phyloP scores from a whole-genome alignment of 2,888 invertebrate species.

The Phlogophora meticulosa region DNA sequence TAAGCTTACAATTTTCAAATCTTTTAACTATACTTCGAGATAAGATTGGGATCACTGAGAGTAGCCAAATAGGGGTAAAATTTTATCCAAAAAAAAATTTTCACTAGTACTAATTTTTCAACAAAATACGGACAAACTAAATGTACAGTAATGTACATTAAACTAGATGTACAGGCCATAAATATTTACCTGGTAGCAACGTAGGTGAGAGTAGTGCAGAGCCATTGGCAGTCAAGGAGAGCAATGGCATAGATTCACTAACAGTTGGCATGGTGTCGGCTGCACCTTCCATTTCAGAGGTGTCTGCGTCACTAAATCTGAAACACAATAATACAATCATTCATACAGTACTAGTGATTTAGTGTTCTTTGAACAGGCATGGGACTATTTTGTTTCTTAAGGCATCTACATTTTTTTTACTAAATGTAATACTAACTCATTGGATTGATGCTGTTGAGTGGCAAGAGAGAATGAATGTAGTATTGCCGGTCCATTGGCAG shows the following conservation, averaged over 20 bases:
- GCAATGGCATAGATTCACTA: slow-evolving; percentile 86
- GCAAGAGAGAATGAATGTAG: slow-evolving; percentile 83
- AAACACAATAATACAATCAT: slow-evolving; percentile 7
- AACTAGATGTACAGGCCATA: background rate
- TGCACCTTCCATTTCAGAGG: slow-evolving; percentile 87
- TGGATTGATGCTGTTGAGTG: slow-evolving; percentile 81
- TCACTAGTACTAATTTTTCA: background rate
- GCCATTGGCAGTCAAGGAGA: slow-evolving; percentile 84
- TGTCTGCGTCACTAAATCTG: slow-evolving; percentile 87
- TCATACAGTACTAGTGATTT: background rate
- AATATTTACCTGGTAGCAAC: slow-evolving; percentile 77
- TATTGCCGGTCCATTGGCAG: slow-evolving; percentile 85
- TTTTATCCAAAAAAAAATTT: no score
- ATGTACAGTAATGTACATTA: no score
- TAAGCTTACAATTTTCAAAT: no score
- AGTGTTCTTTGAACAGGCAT: background rate
- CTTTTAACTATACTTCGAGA: no score
- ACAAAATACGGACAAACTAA: background rate
- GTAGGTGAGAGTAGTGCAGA: slow-evolving; percentile 83
- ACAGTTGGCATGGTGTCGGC: slow-evolving; percentile 86
- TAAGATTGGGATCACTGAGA: no score
- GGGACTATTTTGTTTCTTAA: background rate
- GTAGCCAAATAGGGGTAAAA: no score
- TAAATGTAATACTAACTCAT: slow-evolving; percentile 80
- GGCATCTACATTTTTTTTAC: background rate